phyloP scores from a whole-genome alignment of 2,888 invertebrate species.

The Cremastinae sp. region DNA sequence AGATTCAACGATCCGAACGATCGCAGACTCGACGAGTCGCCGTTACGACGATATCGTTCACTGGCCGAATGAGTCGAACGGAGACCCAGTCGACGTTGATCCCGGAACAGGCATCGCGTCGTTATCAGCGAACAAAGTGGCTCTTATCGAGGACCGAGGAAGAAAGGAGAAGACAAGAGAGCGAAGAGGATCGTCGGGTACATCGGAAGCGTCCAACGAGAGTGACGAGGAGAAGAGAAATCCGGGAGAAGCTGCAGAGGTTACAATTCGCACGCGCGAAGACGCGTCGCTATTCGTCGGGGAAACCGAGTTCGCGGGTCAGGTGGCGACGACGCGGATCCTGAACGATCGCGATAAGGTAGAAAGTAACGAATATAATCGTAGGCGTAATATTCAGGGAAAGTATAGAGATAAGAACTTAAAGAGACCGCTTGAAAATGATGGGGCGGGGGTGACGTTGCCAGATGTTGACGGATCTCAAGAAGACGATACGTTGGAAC shows the following conservation, averaged over 20 bases:
- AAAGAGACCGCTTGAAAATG: slow-evolving; percentile 22
- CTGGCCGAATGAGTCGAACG: slow-evolving; percentile 45
- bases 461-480: slow-evolving; percentile 44
- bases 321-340: slow-evolving; percentile 39
- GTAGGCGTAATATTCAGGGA: slow-evolving; percentile 33
- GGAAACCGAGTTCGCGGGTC: slow-evolving; percentile 27
- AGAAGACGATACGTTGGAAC: slow-evolving; percentile 46
- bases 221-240: too few relatives aligned
- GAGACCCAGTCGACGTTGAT: slow-evolving; percentile 26
- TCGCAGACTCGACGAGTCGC: too few relatives aligned
- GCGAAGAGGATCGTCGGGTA: background rate
- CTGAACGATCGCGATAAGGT: slow-evolving; percentile 45
- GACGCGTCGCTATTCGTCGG: slow-evolving; percentile 12
- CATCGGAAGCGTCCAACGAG: background rate
- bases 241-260: slow-evolving; percentile 55
- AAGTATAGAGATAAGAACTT: slow-evolving; percentile 47
- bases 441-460: slow-evolving; percentile 25
- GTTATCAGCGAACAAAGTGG: slow-evolving; percentile 45
- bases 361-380: slow-evolving; percentile 30
- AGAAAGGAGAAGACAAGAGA: slow-evolving; percentile 32
- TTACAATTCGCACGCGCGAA: slow-evolving; percentile 7
- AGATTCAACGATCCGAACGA: slow-evolving; percentile 22
- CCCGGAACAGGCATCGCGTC: slow-evolving; percentile 24
- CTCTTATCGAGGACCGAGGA: slow-evolving; percentile 43
- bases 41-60: slow-evolving; percentile 4